A percentile compares a stretch with the other conserved stretches of the same genome.
Conservation (phyloP, 1,140 invertebrate genomes). For the Elymnias hypermnestra region DNA sequence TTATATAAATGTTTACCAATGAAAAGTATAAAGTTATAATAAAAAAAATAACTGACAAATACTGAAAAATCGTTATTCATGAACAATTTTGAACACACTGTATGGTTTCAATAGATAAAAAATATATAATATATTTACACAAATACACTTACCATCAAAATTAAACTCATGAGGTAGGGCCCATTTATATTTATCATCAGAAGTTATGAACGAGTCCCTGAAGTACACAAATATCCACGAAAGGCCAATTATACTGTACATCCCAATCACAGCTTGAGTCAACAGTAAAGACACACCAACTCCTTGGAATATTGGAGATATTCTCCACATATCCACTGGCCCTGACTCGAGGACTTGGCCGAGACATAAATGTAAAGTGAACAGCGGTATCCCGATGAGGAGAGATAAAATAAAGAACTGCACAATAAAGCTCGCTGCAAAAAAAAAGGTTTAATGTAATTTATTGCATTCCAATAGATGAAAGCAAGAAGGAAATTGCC, state of each 20-base stretch:
- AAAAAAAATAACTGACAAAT: too few species aligned
- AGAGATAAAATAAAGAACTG: slow-evolving; percentile 92
- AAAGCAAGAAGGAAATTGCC: too few species aligned
- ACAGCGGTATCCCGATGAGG: slow-evolving; percentile 89
- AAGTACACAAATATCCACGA: slow-evolving; percentile 94
- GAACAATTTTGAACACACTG: too few species aligned
- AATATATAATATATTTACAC: too few species aligned
- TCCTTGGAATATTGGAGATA: slow-evolving; percentile 93
- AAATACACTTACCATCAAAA: slow-evolving; percentile 78
- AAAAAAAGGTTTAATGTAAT: too few species aligned
- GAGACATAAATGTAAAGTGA: slow-evolving; percentile 89
- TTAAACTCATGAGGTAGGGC: slow-evolving; percentile 82
- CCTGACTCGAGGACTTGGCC: slow-evolving; percentile 91
- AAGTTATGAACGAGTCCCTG: slow-evolving; percentile 91
- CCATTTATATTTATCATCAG: slow-evolving; percentile 89
- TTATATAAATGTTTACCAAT: too few species aligned
- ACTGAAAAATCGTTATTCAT: too few species aligned
- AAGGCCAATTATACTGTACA: slow-evolving; percentile 91
- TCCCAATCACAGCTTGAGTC: slow-evolving; percentile 87
- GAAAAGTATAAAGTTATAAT: too few species aligned
- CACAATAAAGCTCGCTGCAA: slow-evolving; percentile 89
- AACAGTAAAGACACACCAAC: slow-evolving; percentile 89
- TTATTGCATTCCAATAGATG: too few species aligned
- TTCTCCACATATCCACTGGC: slow-evolving; percentile 93
- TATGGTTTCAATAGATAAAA: too few species aligned